A percentile compares a stretch with the other conserved stretches of the same genome.
Conservation (phyloP, 2,113 vertebrate genomes). For the Porphyrio hochstetteri region DNA sequence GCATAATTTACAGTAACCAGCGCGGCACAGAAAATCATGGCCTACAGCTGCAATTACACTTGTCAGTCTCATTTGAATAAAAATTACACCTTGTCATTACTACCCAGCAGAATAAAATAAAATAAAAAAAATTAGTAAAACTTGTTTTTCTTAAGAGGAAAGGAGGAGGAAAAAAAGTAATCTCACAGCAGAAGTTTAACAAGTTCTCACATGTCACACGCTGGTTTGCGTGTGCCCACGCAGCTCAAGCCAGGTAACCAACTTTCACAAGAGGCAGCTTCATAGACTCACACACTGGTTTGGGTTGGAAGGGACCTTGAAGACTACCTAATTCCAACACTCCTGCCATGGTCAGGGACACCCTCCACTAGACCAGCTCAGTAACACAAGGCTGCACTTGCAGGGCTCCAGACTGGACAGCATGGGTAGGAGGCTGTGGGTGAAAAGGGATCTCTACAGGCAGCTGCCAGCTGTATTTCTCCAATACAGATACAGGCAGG, state of each 20-base stretch:
- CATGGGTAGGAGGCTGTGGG: background rate
- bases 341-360: too few relatives aligned
- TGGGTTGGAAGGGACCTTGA: too few relatives aligned
- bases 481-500: background rate
- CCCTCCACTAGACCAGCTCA: background rate
- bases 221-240: fast-evolving
- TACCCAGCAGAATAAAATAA: background rate
- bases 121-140: background rate
- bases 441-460: background rate
- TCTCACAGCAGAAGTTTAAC: background rate
- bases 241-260: background rate
- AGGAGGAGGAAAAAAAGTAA: background rate
- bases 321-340: too few relatives aligned
- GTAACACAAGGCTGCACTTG: background rate
- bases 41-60: background rate
- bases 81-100: background rate
- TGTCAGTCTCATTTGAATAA: background rate
- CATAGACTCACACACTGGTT: background rate
- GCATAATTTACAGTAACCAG: background rate
- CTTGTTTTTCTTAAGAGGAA: background rate
- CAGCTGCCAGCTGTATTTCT: background rate
- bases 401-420: background rate
- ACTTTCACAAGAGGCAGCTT: background rate
- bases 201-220: background rate
- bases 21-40: background rate